These are phyloP conservation scores for Meghimatium bilineatum DNA, from an alignment of 2,888 invertebrate species.

Conservation along the genomic window DNA sequence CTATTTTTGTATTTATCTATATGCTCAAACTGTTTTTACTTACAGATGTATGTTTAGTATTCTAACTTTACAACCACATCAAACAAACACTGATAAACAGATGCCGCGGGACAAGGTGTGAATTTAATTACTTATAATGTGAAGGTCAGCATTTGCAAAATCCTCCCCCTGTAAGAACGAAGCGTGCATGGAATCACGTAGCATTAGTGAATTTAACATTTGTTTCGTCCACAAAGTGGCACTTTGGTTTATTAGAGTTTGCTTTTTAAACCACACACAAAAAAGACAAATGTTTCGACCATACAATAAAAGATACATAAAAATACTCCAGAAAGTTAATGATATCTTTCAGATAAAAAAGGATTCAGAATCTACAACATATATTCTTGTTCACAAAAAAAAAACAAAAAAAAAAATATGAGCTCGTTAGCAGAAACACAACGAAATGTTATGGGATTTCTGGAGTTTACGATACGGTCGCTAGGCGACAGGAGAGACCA, in stretches of 20 bases:
- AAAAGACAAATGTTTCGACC: background rate
- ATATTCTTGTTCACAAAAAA: background rate
- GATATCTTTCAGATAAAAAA: background rate
- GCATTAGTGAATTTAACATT: background rate
- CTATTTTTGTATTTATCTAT: too few species aligned
- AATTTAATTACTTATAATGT: conserved; percentile 16
- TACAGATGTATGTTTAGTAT: background rate
- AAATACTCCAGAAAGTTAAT: too few species aligned
- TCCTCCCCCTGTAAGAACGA: background rate
- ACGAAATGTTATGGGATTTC: background rate
- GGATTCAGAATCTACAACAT: background rate
- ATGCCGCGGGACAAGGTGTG: background rate
- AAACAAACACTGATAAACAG: conserved; percentile 1
- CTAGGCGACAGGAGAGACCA: background rate
- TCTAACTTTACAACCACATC: background rate
- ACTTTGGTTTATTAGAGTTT: background rate
- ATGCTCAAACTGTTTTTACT: too few species aligned
- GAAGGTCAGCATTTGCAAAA: background rate
- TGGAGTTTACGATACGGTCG: background rate
- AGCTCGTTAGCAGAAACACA: conserved; percentile 20
- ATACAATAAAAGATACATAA: too few species aligned
- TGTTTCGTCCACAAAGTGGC: background rate
- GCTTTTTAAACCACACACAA: background rate
- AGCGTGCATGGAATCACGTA: conserved; percentile 12
- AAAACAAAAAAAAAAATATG: background rate